Evolutionary conservation across 2,888 invertebrate genomes (phyloP).

Genomic region (Peribatodes rhomboidaria): DNA sequence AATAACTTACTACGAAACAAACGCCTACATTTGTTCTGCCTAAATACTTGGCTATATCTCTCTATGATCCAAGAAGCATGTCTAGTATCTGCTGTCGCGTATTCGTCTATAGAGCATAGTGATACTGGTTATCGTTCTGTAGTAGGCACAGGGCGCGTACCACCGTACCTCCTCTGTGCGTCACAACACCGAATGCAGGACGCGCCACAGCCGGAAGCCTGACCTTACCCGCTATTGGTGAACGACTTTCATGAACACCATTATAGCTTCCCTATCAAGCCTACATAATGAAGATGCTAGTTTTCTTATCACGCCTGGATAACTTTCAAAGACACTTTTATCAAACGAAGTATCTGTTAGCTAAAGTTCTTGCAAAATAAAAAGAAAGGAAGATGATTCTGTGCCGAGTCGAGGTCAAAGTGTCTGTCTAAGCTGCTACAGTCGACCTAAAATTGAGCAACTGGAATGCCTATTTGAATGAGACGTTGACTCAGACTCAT

Average conservation of each 20-base stretch:
- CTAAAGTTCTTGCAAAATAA: conserved; percentile 5
- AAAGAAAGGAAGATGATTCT: conserved; percentile 8
- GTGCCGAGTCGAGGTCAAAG: conserved; percentile 5
- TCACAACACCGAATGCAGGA: conserved; percentile 29
- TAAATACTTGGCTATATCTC: background rate
- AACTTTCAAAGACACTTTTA: background rate
- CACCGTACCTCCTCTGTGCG: conserved; percentile 11
- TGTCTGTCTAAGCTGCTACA: background rate
- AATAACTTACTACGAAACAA: background rate
- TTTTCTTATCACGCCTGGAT: conserved; percentile 7
- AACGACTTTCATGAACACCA: conserved; percentile 26
- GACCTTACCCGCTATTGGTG: conserved; percentile 21
- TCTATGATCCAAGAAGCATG: background rate
- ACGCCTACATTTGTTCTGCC: background rate
- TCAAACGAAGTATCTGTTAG: background rate
- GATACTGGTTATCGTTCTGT: conserved; percentile 4
- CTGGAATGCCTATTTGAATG: conserved; percentile 21
- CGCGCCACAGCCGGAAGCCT: conserved; percentile 27
- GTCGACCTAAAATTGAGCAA: conserved; percentile 10
- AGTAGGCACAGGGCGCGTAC: conserved; percentile 1
- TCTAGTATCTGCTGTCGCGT: background rate
- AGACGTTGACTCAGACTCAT: conserved; percentile 1
- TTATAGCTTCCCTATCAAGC: conserved; percentile 15
- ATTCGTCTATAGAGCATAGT: background rate
- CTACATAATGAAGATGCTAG: conserved; percentile 7